Evolutionary conservation across 2,888 invertebrate genomes (phyloP).

Genomic region (Azorinus chamasolen): DNA sequence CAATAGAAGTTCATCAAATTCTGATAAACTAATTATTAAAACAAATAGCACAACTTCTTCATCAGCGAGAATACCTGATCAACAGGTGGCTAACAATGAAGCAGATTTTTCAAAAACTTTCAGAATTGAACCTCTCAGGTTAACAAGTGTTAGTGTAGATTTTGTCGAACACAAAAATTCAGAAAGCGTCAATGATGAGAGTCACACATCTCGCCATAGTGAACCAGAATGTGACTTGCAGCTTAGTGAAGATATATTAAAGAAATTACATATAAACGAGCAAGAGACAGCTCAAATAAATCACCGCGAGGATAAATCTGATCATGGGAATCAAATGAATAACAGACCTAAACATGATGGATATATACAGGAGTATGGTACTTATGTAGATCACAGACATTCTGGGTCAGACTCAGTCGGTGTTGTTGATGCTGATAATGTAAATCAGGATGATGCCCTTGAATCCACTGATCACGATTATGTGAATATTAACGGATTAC

Average conservation of each 20-base stretch:
- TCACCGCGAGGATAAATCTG: neutral
- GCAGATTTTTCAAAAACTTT: constrained; percentile 52
- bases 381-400: neutral
- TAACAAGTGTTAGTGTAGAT: constrained; percentile 53
- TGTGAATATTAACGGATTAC: constrained; percentile 49
- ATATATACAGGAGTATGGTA: no score
- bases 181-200: constrained; percentile 26
- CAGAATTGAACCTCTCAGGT: constrained; percentile 61
- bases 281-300: constrained; percentile 4
- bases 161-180: constrained; percentile 26
- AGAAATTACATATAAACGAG: constrained; percentile 45
- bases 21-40: no score
- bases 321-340: no score
- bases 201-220: constrained; percentile 55
- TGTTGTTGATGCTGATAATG: constrained; percentile 21
- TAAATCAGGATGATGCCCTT: neutral
- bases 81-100: constrained; percentile 5
- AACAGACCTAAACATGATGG: no score
- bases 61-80: neutral
- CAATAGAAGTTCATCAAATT: constrained; percentile 34
- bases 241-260: constrained; percentile 42
- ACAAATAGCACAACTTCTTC: neutral
- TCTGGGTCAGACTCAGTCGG: constrained; percentile 12
- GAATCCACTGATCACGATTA: constrained; percentile 44
- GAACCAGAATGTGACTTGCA: constrained; percentile 65